Percentiles rank a stretch among this genome's conserved stretches.
phyloP scores from a whole-genome alignment of 1,140 invertebrate species.

The Adelges cooleyi region DNA sequence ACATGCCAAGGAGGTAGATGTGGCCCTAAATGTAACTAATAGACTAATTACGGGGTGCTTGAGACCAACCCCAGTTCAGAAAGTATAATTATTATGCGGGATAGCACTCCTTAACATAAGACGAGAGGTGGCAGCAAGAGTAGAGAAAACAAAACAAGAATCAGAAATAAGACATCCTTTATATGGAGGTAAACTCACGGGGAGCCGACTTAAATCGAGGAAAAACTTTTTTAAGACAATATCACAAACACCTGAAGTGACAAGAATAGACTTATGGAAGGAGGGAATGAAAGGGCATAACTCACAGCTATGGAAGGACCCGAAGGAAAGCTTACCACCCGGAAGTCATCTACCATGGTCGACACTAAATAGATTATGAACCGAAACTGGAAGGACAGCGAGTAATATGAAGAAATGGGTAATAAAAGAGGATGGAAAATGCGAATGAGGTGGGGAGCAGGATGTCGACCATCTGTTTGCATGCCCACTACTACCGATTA shows the following conservation, averaged over 20 bases:
- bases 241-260: neutral
- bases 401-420: neutral
- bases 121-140: neutral
- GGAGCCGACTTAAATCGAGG: constrained; percentile 1
- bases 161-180: neutral
- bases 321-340: neutral
- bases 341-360: neutral
- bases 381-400: neutral
- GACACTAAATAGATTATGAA: neutral
- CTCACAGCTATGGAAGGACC: neutral
- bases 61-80: constrained; percentile 17
- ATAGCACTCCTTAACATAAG: neutral
- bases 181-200: neutral
- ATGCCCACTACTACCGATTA: neutral
- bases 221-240: neutral
- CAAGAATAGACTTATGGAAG: constrained; percentile 27
- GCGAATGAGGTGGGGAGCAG: neutral
- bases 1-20: constrained; percentile 15
- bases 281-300: constrained; percentile 1
- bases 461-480: neutral
- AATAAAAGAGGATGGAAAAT: neutral
- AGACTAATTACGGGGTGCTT: constrained; percentile 17
- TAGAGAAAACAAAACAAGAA: constrained; percentile 8
- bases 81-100: constrained; percentile 6
- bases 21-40: constrained; percentile 8